Conservation (phyloP, 2,113 vertebrate species). For the Plectropomus leopardus region DNA sequence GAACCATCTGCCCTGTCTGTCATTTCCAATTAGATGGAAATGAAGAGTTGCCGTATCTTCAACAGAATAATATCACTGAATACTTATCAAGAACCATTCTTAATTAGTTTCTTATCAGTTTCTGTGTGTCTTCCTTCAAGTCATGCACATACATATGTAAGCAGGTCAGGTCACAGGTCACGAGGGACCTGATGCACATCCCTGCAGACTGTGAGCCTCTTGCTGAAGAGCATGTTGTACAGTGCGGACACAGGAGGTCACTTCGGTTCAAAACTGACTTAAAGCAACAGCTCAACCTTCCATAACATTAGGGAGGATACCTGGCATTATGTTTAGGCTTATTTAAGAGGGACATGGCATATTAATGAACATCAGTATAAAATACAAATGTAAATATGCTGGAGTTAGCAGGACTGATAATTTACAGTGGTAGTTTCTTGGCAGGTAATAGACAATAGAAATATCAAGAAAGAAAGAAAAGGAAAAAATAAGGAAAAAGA, state of each 20-base stretch:
- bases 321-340: neutral
- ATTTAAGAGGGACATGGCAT: too few species aligned
- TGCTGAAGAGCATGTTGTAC: conserved; percentile 3
- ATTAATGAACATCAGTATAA: too few species aligned
- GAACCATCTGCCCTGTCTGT: too few species aligned
- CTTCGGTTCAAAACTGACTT: conserved; percentile 2
- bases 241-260: neutral
- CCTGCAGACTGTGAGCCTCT: conserved; percentile 8
- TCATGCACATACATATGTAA: neutral
- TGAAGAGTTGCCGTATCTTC: neutral
- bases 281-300: neutral
- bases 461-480: too few species aligned
- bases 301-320: neutral
- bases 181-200: conserved; percentile 5
- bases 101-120: conserved; percentile 5
- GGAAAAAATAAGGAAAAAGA: too few species aligned
- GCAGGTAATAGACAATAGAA: too few species aligned
- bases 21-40: neutral
- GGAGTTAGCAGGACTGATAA: too few species aligned
- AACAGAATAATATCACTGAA: neutral
- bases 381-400: too few species aligned
- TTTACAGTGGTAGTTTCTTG: too few species aligned
- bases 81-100: neutral
- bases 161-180: conserved; percentile 1
- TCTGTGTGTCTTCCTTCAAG: neutral